phyloP scores from a whole-genome alignment of 2,797 vertebrate species.

The Gymnothorax javanicus region DNA sequence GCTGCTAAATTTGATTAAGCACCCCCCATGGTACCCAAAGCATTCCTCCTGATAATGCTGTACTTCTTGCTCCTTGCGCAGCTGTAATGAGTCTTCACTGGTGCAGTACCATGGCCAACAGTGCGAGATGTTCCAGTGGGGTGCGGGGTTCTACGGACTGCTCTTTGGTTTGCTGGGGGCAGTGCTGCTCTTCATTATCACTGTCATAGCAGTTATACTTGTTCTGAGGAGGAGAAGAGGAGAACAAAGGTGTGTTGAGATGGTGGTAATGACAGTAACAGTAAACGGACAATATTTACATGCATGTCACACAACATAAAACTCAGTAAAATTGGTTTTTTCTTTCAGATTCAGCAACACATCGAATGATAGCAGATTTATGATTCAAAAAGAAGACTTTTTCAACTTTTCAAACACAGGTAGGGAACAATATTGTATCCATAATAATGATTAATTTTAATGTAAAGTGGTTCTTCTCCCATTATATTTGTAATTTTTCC shows the following conservation, averaged over 20 bases:
- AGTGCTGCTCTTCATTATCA: slow-evolving; percentile 57
- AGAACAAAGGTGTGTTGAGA: slow-evolving; percentile 51
- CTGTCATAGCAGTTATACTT: slow-evolving; percentile 48
- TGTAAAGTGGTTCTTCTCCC: not conserved
- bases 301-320: not conserved
- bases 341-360: slow-evolving; percentile 40
- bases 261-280: not conserved
- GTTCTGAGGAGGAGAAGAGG: slow-evolving; percentile 44
- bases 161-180: slow-evolving; percentile 68
- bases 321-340: not conserved
- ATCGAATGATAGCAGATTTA: slow-evolving; percentile 30
- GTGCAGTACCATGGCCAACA: slow-evolving; percentile 60
- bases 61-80: slow-evolving; percentile 34
- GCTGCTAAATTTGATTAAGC: not conserved
- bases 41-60: not conserved
- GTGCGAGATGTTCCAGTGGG: slow-evolving; percentile 60
- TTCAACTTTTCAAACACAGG: slow-evolving; percentile 62
- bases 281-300: not conserved
- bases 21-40: not conserved
- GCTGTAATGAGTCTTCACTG: slow-evolving; percentile 57
- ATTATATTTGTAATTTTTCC: not conserved
- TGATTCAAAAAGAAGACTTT: slow-evolving; percentile 58
- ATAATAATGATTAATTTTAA: not conserved
- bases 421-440: slow-evolving; percentile 25
- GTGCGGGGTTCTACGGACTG: slow-evolving; percentile 67